phyloP scores from a whole-genome alignment of 2,797 vertebrate species.

The Diceros bicornis region DNA sequence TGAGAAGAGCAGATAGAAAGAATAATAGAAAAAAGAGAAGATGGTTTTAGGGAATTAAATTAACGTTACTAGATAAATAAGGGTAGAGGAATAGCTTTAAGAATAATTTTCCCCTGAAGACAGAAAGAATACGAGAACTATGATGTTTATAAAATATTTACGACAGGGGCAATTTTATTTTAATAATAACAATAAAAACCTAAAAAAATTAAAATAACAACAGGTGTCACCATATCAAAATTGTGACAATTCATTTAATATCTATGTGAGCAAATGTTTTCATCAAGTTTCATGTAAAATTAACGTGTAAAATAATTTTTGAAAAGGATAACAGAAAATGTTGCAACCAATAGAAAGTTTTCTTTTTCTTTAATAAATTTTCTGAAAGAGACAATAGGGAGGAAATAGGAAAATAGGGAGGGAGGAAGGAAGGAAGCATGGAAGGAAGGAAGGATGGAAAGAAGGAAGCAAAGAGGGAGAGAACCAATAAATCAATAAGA shows the following conservation, averaged over 20 bases:
- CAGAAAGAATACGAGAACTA: conserved; percentile 16
- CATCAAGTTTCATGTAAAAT: not conserved
- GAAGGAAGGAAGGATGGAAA: not conserved
- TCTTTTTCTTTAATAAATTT: conserved; percentile 57
- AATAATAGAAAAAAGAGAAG: not conserved
- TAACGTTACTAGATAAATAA: not conserved
- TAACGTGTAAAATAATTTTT: not conserved
- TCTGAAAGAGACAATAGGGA: not conserved
- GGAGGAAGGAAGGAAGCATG: not conserved
- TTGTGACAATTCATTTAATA: not conserved
- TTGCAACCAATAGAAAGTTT: not conserved
- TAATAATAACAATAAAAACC: not conserved
- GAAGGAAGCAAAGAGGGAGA: not conserved
- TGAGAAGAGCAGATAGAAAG: not conserved
- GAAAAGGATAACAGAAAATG: not conserved
- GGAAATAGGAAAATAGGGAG: not conserved
- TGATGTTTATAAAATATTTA: conserved; percentile 38
- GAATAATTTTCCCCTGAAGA: conserved; percentile 5
- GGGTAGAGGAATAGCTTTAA: not conserved
- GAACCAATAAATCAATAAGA: not conserved
- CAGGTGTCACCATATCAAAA: not conserved
- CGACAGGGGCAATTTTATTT: not conserved
- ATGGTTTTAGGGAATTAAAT: not conserved
- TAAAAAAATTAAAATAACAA: not conserved
- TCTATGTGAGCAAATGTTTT: conserved; percentile 10